Evolutionary conservation across 2,797 vertebrate genomes (phyloP), one percentile per base, ranked within the genome.

Genomic region (Sebastes diaconus): DNA sequence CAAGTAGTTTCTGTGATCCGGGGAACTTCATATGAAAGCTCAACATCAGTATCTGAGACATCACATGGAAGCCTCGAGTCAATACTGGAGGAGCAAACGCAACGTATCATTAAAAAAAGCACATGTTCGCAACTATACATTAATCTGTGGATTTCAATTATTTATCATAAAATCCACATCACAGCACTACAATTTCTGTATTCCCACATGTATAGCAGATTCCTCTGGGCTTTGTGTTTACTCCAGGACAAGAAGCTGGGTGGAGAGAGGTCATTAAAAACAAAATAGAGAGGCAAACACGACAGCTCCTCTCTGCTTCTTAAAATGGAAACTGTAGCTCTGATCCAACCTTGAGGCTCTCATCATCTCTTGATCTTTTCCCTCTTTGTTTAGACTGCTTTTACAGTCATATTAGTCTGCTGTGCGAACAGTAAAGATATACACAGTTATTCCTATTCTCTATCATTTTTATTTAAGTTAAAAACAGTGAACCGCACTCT

Each of bases 171-270:
- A 73, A 73, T 42, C 6, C 3, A 65, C 29, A 70, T 55, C n/a
- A 76, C 20, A 75, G 46, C 54, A 60, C 55, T 29, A 2, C 29
- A 60, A 2, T 30, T 39, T 60, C 54, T 76, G 32, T 65, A 72
- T 61, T 27, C 54, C 46, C 25, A 20, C 27, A 64, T 50, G 50
- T 20, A 30, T 6, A 0, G 4, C 20, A 42, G 32, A 73, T n/a
- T 73, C 30, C 42, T 75, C 39, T 55, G 14, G 69, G 78, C 34
- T 69, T 73, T 54, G 25, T 69, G 65, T 69, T 87, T 63, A 65
- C 27, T 50, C 9, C 57, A 57, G 75, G 67, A 68, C 42, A 54
- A 66, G 70, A 18, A 27, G 24, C 39, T 18, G 61, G 11, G 5
- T 12, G 6, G 13, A 29, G 11, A 30, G 36, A 46, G 46, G 52